phyloP scores from a whole-genome alignment of 1,140 invertebrate genomes.

The Onthophagus taurus region DNA sequence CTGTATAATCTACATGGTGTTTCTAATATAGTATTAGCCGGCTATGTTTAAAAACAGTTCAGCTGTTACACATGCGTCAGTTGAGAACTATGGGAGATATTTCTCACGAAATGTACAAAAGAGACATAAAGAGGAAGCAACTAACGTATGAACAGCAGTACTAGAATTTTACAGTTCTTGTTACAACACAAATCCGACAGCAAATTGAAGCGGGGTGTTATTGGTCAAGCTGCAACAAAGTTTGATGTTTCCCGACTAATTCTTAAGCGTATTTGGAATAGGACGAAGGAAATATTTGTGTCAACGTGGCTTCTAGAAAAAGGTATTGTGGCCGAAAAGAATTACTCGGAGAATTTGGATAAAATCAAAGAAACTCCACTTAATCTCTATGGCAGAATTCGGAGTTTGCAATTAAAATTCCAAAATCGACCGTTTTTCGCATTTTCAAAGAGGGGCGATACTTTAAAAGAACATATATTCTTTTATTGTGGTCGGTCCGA shows the following conservation, averaged over 20 bases:
- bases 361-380: conserved; percentile 11
- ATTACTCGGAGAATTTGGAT: conserved; percentile 13
- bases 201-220: background rate
- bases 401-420: conserved; percentile 10
- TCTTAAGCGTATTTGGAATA: conserved; percentile 9
- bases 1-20: too few species aligned
- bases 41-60: conserved; percentile 7
- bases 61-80: conserved; percentile 3
- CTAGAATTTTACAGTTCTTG: conserved; percentile 5
- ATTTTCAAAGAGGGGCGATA: conserved; percentile 12
- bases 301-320: conserved; percentile 15
- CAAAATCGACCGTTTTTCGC: too few species aligned
- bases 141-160: conserved; percentile 6
- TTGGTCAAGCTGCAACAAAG: conserved; percentile 5
- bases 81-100: background rate
- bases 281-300: conserved; percentile 12
- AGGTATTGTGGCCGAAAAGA: conserved; percentile 9
- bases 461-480: conserved; percentile 12
- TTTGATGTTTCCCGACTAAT: conserved; percentile 6
- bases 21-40: background rate
- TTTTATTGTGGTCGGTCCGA: too few species aligned
- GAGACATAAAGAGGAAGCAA: conserved; percentile 2
- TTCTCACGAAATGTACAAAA: conserved; percentile 4
- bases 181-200: background rate
- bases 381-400: conserved; percentile 11